These are phyloP conservation scores for Volucella zonaria DNA, from an alignment of 2,888 invertebrate species.

Conservation along the genomic window DNA sequence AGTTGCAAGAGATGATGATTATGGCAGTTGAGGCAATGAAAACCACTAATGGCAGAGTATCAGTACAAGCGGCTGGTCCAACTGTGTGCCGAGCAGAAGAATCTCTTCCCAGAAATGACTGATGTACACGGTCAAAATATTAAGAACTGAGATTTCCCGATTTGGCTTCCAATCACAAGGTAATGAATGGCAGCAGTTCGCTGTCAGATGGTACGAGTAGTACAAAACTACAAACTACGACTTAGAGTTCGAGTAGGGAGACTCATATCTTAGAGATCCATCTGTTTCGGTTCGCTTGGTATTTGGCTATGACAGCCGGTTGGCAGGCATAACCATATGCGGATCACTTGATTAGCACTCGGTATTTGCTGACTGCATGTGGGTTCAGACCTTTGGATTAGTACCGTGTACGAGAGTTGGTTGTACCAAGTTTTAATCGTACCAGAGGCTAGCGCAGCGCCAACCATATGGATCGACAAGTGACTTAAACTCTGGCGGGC, in stretches of 20 bases:
- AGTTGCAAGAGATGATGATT: slow-evolving; percentile 50
- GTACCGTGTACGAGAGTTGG: background rate
- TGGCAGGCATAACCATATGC: slow-evolving; percentile 64
- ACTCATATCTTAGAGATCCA: slow-evolving; percentile 27
- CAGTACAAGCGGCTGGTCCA: slow-evolving; percentile 36
- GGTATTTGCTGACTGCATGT: slow-evolving; percentile 42
- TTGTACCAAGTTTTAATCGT: background rate
- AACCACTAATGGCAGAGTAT: slow-evolving; percentile 4
- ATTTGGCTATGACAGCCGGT: slow-evolving; percentile 69
- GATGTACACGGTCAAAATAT: slow-evolving; percentile 73
- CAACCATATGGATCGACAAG: slow-evolving; percentile 40
- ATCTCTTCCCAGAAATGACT: slow-evolving; percentile 70
- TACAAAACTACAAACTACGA: too few relatives aligned
- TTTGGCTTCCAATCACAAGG: slow-evolving; percentile 69
- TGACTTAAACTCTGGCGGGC: slow-evolving; percentile 28
- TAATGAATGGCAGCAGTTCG: slow-evolving; percentile 68
- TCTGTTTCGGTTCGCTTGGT: slow-evolving; percentile 67
- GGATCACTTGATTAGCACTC: slow-evolving; percentile 68
- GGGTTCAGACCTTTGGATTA: slow-evolving; percentile 63
- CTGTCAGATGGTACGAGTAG: background rate
- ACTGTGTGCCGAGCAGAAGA: slow-evolving; percentile 48
- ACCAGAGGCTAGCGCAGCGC: slow-evolving; percentile 25
- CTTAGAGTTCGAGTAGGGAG: background rate
- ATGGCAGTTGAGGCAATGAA: slow-evolving; percentile 47
- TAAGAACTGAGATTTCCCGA: slow-evolving; percentile 71